Percentiles rank a stretch among this genome's conserved stretches.
phyloP scores from a whole-genome alignment of 1,140 invertebrate species.

The Saccostrea echinata region DNA sequence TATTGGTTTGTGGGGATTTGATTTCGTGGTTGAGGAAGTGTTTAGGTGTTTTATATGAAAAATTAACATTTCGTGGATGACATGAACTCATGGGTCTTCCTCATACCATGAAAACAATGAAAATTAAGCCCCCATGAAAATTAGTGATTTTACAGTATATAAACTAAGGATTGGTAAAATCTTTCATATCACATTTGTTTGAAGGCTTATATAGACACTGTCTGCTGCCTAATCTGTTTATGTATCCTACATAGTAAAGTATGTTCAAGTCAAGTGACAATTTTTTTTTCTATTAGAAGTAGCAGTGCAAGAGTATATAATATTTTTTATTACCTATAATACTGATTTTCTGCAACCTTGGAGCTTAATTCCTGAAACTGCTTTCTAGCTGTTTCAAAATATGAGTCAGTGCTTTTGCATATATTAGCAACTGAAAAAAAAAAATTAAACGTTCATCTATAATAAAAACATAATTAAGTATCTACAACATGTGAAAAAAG shows the following conservation, averaged over 20 bases:
- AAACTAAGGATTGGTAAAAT: background rate
- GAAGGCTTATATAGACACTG: background rate
- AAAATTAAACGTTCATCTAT: slow-evolving; percentile 49
- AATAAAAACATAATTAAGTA: too few species aligned
- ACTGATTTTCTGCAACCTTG: slow-evolving; percentile 85
- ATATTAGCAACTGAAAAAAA: slow-evolving; percentile 82
- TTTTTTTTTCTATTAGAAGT: background rate
- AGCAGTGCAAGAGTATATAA: too few species aligned
- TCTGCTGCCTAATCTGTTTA: background rate
- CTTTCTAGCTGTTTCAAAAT: slow-evolving; percentile 83
- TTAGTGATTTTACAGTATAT: slow-evolving; percentile 48
- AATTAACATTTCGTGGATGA: too few species aligned
- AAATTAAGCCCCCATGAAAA: too few species aligned
- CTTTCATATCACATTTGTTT: background rate
- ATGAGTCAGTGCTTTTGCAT: slow-evolving; percentile 82
- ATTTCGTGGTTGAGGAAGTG: too few species aligned
- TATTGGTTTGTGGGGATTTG: too few species aligned
- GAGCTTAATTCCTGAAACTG: slow-evolving; percentile 83
- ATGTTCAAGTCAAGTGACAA: background rate
- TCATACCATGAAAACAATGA: too few species aligned
- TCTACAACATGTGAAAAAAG: too few species aligned
- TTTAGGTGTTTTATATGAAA: too few species aligned
- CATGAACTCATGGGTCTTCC: too few species aligned
- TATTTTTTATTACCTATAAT: slow-evolving; percentile 82
- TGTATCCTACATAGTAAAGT: background rate